These are phyloP conservation scores for Carposina sasakii DNA, from an alignment of 1,140 invertebrate genomes.

Conservation along the genomic window DNA sequence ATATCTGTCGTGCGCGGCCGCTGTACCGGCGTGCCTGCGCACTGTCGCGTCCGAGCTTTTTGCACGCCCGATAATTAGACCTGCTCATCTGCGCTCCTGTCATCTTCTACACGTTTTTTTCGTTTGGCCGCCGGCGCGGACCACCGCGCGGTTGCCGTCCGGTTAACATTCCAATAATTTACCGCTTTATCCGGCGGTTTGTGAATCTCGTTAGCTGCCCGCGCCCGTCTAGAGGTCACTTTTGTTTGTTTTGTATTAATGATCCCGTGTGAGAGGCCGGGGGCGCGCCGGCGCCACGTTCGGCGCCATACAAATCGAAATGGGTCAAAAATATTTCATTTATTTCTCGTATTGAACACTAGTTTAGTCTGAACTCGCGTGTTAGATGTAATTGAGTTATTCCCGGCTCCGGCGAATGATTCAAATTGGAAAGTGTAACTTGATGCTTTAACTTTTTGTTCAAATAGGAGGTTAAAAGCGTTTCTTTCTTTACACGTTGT, in stretches of 20 bases:
- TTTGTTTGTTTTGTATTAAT: conserved; percentile 72
- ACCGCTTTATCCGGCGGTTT: conserved; percentile 67
- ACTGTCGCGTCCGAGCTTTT: conserved; percentile 32
- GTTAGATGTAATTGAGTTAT: conserved; percentile 60
- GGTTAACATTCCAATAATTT: conserved; percentile 65
- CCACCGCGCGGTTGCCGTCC: conserved; percentile 47
- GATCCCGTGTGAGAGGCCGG: conserved; percentile 54
- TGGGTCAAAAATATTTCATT: conserved; percentile 65
- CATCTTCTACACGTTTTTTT: conserved; percentile 64
- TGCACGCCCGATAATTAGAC: conserved; percentile 47
- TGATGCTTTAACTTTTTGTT: conserved; percentile 50
- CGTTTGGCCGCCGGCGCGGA: conserved; percentile 36
- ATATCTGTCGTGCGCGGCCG: conserved; percentile 32
- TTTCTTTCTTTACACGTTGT: conserved; percentile 29
- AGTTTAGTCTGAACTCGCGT: conserved; percentile 25
- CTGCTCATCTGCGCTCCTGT: conserved; percentile 53
- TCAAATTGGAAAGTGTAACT: conserved; percentile 36
- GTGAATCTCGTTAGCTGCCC: conserved; percentile 67
- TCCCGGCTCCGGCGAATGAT: conserved; percentile 17
- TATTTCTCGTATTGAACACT: conserved; percentile 59
- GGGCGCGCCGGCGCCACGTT: conserved; percentile 59
- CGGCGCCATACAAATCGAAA: conserved; percentile 61
- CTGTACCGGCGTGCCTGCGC: conserved; percentile 33
- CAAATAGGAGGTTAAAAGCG: conserved; percentile 34
- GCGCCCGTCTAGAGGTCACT: conserved; percentile 61